A percentile compares a stretch with the other conserved stretches of the same genome.
These are phyloP conservation scores for Crypturellus undulatus DNA, from an alignment of 2,113 vertebrate species.

Conservation along the genomic window DNA sequence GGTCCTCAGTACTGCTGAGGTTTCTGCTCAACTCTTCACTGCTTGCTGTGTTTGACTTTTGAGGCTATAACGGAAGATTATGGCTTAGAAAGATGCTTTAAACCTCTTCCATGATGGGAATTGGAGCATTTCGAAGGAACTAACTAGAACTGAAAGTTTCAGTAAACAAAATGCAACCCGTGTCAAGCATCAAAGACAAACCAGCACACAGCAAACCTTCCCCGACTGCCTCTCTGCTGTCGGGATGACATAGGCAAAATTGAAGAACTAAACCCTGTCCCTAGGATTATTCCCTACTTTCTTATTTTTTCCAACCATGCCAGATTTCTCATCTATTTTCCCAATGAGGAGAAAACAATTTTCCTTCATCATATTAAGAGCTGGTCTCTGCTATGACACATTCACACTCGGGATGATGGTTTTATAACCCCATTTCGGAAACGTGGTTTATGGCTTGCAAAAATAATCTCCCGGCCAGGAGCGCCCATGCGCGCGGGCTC, in stretches of 20 bases:
- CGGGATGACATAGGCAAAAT: accelerated
- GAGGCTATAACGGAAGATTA: background rate
- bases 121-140: background rate
- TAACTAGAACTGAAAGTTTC: background rate
- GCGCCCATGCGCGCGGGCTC: background rate
- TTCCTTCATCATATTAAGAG: background rate
- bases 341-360: background rate
- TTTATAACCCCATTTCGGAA: background rate
- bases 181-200: background rate
- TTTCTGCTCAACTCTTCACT: background rate
- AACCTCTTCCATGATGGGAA: background rate
- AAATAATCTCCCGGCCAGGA: background rate
- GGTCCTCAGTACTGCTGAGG: background rate
- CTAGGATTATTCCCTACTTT: no score
- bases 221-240: background rate
- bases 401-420: background rate
- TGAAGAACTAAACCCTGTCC: background rate
- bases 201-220: no score
- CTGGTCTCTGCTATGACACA: background rate
- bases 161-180: background rate
- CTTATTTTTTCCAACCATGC: no score
- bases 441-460: accelerated
- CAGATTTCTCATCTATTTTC: background rate
- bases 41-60: background rate
- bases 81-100: background rate